phyloP scores from a whole-genome alignment of 64 coral and sea anemone species.

The Hydrozoanthus tunicans region DNA sequence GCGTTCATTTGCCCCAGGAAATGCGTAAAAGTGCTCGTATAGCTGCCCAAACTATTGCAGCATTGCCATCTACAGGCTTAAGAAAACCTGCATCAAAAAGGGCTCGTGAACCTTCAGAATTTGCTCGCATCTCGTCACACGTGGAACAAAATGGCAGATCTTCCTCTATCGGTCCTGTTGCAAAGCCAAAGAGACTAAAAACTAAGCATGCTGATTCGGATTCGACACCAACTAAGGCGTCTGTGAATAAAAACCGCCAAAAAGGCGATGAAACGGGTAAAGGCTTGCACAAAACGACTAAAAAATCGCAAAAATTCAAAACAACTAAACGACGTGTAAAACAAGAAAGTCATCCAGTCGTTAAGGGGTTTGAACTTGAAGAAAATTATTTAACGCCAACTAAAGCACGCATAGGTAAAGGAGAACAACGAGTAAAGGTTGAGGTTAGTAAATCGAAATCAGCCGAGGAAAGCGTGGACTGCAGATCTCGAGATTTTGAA shows the following conservation, averaged over 20 bases:
- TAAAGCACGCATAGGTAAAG: background rate
- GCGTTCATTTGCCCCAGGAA: background rate
- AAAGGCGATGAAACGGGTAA: background rate
- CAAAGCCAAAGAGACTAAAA: conserved; percentile 23
- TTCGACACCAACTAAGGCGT: background rate
- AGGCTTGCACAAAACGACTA: background rate
- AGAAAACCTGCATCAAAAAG: conserved; percentile 1
- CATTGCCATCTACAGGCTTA: background rate
- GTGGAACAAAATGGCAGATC: conserved; percentile 4
- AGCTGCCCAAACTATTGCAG: background rate
- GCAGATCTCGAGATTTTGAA: background rate
- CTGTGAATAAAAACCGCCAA: background rate
- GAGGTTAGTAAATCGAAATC: background rate
- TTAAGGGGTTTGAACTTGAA: background rate
- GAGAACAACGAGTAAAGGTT: background rate
- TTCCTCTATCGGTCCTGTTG: background rate
- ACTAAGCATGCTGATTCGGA: background rate
- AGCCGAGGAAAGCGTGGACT: background rate
- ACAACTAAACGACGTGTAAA: background rate
- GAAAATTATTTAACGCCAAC: background rate
- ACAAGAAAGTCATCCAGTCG: background rate
- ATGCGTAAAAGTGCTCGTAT: conserved; percentile 46
- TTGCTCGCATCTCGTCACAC: background rate
- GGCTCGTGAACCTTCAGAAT: background rate
- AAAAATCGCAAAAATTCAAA: background rate